Evolutionary conservation across 2,113 vertebrate species (phyloP).

Genomic region (Scartelaos histophorus): DNA sequence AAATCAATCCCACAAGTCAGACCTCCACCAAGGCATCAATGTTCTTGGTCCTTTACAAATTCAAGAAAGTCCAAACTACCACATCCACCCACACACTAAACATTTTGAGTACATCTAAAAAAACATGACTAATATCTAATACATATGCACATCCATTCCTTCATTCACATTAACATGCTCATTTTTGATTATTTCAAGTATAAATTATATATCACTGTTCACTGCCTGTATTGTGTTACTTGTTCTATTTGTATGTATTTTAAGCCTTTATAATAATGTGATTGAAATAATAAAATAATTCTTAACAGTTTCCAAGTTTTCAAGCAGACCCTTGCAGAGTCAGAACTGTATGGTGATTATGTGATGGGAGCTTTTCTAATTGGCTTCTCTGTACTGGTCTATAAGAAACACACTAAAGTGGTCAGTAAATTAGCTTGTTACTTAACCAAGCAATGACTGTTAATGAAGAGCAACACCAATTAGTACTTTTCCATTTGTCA

Average conservation of each 20-base stretch:
- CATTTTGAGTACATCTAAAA: too few relatives aligned
- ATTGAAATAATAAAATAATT: background rate
- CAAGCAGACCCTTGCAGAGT: background rate
- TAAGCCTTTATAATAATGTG: background rate
- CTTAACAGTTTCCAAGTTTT: too few relatives aligned
- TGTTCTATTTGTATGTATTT: too few relatives aligned
- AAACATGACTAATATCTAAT: too few relatives aligned
- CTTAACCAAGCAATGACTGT: conserved; percentile 1
- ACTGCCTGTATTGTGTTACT: too few relatives aligned
- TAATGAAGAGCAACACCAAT: background rate
- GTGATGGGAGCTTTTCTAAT: background rate
- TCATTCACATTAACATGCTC: too few relatives aligned
- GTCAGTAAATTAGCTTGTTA: background rate
- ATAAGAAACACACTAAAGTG: background rate
- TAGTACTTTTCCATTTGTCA: background rate
- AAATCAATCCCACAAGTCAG: background rate
- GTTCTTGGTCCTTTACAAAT: background rate
- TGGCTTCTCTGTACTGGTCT: background rate
- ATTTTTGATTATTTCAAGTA: too few relatives aligned
- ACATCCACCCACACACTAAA: background rate
- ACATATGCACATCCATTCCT: too few relatives aligned
- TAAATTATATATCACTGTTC: too few relatives aligned
- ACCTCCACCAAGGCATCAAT: background rate
- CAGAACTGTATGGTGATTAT: background rate
- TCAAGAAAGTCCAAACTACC: background rate